Evolutionary conservation across 2,797 vertebrate genomes (phyloP).

Genomic region (Protosalanx chinensis): DNA sequence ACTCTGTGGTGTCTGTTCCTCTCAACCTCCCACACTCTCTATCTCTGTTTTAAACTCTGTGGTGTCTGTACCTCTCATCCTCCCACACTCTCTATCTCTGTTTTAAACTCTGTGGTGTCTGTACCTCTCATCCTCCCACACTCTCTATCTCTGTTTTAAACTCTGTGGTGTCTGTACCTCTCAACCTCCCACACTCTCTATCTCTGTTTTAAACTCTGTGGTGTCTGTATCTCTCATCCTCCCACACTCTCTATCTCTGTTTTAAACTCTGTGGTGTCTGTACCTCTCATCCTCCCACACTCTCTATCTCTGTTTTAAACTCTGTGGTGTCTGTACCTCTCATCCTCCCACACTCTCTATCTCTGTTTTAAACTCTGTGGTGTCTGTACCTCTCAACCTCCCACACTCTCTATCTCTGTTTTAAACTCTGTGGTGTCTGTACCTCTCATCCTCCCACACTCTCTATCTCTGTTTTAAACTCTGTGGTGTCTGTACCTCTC

Average conservation of each 20-base stretch:
- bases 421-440: background rate
- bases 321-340: constrained; percentile 5
- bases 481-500: constrained; percentile 3
- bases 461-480: constrained; percentile 37
- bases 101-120: no score
- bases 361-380: constrained; percentile 1
- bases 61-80: no score
- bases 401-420: constrained; percentile 15
- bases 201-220: constrained; percentile 4
- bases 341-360: background rate
- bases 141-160: no score
- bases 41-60: constrained; percentile 28
- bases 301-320: constrained; percentile 39
- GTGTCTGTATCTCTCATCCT: background rate
- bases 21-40: background rate
- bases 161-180: constrained; percentile 5
- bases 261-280: background rate
- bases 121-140: no score
- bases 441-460: constrained; percentile 11
- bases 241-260: constrained; percentile 15
- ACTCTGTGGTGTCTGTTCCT: constrained; percentile 7
- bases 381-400: constrained; percentile 1
- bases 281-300: constrained; percentile 4
- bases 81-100: no score
- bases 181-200: background rate